phyloP scores from a whole-genome alignment of 2,888 invertebrate species.

The Eupithecia subumbrata region DNA sequence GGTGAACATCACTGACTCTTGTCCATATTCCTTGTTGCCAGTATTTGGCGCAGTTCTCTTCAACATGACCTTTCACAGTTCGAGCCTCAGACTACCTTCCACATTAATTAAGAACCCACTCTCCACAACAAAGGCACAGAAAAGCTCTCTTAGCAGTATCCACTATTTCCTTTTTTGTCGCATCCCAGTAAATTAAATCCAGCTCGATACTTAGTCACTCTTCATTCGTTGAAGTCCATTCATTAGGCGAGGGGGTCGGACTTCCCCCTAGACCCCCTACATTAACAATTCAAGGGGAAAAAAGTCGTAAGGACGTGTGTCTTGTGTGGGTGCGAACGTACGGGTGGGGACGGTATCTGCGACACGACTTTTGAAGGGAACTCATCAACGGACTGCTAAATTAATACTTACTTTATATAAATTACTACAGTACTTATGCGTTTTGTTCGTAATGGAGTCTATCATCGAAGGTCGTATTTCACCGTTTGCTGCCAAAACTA shows the following conservation, averaged over 20 bases:
- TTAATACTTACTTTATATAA: too few species aligned
- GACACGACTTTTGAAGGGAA: not conserved
- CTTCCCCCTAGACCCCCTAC: conserved; percentile 48
- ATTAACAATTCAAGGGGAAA: conserved; percentile 66
- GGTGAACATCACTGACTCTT: not conserved
- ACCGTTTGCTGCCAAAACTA: too few species aligned
- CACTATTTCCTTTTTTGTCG: conserved; percentile 33
- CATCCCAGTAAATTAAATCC: conserved; percentile 46
- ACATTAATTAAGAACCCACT: not conserved
- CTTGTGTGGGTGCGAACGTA: conserved; percentile 41
- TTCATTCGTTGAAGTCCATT: conserved; percentile 61
- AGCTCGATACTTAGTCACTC: conserved; percentile 47
- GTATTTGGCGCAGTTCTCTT: not conserved
- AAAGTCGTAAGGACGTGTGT: conserved; percentile 51
- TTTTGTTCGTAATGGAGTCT: too few species aligned
- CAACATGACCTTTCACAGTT: not conserved
- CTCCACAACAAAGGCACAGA: conserved; percentile 19
- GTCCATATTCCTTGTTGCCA: not conserved
- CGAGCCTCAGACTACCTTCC: not conserved
- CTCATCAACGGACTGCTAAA: not conserved
- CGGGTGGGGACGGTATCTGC: not conserved
- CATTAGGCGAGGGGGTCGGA: conserved; percentile 55
- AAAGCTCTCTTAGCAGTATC: conserved; percentile 28
- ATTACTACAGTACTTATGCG: too few species aligned
- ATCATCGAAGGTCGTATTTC: too few species aligned